These are phyloP conservation scores for Eupithecia dodoneata DNA, from an alignment of 2,888 invertebrate genomes.

Conservation along the genomic window DNA sequence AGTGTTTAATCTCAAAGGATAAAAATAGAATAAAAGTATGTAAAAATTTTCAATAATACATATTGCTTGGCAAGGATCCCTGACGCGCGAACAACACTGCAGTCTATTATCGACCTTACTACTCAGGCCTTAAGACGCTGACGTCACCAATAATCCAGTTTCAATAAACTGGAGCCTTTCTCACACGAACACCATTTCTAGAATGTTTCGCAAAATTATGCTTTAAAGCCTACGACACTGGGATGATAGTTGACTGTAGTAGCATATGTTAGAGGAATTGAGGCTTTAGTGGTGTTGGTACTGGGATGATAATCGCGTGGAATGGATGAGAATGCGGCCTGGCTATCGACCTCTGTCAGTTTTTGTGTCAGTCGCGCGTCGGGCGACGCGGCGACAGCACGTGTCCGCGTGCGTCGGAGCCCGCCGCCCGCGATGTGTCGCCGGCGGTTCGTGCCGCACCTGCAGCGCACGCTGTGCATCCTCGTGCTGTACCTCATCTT, in stretches of 20 bases:
- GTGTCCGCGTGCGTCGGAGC: slow-evolving; percentile 37
- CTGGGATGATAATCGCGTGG: slow-evolving; percentile 7
- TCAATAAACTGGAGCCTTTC: slow-evolving; percentile 34
- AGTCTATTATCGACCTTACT: slow-evolving; percentile 26
- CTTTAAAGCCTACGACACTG: neutral
- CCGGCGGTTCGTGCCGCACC: slow-evolving; percentile 56
- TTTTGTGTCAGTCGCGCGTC: slow-evolving; percentile 30
- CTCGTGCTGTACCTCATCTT: slow-evolving; percentile 55
- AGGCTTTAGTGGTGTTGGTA: neutral
- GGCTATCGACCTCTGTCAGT: slow-evolving; percentile 60
- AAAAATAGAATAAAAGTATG: no score
- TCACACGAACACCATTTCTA: slow-evolving; percentile 19
- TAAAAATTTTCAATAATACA: no score
- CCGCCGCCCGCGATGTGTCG: slow-evolving; percentile 60
- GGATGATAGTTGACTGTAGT: neutral
- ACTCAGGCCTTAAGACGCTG: slow-evolving; percentile 15
- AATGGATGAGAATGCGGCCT: slow-evolving; percentile 15
- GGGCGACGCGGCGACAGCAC: slow-evolving; percentile 35
- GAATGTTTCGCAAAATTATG: neutral
- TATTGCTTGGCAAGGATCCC: neutral
- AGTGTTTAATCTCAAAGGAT: no score
- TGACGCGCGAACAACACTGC: slow-evolving; percentile 3
- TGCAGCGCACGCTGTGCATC: slow-evolving; percentile 55
- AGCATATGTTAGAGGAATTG: slow-evolving; percentile 1
- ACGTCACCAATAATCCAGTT: slow-evolving; percentile 28